Percentiles rank a stretch among this genome's conserved stretches.
Evolutionary conservation across 2,888 invertebrate genomes (phyloP).

Genomic region (Hirtodrosophila confusa): DNA sequence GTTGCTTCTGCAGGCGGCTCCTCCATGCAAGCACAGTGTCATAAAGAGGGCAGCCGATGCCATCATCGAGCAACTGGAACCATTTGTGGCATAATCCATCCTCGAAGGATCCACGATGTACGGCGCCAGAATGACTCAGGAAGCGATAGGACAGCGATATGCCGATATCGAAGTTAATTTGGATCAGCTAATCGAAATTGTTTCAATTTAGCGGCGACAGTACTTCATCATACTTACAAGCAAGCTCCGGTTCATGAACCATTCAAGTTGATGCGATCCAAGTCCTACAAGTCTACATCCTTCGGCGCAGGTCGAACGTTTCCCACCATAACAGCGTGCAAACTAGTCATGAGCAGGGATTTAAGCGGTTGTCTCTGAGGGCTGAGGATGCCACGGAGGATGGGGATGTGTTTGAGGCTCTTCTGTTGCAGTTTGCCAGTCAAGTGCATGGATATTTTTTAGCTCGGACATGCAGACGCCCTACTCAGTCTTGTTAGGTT

Average conservation of each 20-base stretch:
- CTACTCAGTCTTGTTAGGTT: constrained; percentile 90
- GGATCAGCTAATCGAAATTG: constrained; percentile 91
- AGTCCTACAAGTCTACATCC: constrained; percentile 90
- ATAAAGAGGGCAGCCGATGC: constrained; percentile 95
- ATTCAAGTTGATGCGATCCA: constrained; percentile 93
- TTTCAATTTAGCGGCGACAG: constrained; percentile 96
- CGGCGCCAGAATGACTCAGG: constrained; percentile 96
- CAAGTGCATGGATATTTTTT: constrained; percentile 86
- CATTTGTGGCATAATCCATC: constrained; percentile 94
- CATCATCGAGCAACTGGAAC: constrained; percentile 93
- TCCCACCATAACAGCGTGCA: constrained; percentile 46
- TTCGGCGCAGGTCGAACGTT: constrained; percentile 85
- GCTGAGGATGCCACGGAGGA: neutral
- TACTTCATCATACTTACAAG: constrained; percentile 98
- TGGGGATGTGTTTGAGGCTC: too few species aligned
- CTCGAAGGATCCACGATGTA: constrained; percentile 96
- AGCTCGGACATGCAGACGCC: constrained; percentile 91
- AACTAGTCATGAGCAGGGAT: constrained; percentile 18
- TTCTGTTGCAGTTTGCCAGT: constrained; percentile 77
- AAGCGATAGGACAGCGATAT: constrained; percentile 99
- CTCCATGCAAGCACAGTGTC: constrained; percentile 93
- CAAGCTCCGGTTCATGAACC: constrained; percentile 94
- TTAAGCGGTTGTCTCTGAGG: too few species aligned
- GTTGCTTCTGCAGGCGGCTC: constrained; percentile 68
- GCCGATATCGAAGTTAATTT: constrained; percentile 96